Evolutionary conservation across 1,140 invertebrate species (phyloP).

Genomic region (Mizuhopecten yessoensis): DNA sequence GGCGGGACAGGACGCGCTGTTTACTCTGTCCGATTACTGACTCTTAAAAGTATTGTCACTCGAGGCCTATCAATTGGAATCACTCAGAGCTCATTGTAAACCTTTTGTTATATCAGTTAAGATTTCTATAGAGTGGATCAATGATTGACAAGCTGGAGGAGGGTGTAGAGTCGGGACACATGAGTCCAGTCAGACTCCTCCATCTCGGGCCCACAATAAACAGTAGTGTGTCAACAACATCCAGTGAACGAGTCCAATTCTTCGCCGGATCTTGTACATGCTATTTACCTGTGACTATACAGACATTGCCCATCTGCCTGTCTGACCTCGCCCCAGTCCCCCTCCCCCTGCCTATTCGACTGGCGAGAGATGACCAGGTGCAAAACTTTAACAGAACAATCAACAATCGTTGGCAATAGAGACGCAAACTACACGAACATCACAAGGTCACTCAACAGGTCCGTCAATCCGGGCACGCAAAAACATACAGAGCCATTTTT

Average conservation of each 20-base stretch:
- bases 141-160: background rate
- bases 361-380: constrained; percentile 2
- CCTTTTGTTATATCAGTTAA: background rate
- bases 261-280: background rate
- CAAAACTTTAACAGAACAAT: background rate
- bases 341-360: background rate
- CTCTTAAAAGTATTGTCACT: constrained; percentile 34
- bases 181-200: background rate
- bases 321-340: constrained; percentile 10
- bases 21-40: constrained; percentile 14
- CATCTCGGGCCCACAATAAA: background rate
- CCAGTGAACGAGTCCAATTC: background rate
- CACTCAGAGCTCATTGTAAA: constrained; percentile 27
- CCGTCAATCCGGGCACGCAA: background rate
- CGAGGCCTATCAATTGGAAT: constrained; percentile 15
- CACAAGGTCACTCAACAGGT: background rate
- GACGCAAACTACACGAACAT: background rate
- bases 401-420: too few relatives aligned
- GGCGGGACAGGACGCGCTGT: constrained; percentile 16
- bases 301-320: background rate
- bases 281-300: background rate
- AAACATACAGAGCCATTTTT: constrained; percentile 11
- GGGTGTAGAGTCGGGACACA: background rate
- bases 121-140: constrained; percentile 19
- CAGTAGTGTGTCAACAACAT: background rate